Evolutionary conservation across 1,140 invertebrate species (phyloP).

Genomic region (Heliconius eleuchia): DNA sequence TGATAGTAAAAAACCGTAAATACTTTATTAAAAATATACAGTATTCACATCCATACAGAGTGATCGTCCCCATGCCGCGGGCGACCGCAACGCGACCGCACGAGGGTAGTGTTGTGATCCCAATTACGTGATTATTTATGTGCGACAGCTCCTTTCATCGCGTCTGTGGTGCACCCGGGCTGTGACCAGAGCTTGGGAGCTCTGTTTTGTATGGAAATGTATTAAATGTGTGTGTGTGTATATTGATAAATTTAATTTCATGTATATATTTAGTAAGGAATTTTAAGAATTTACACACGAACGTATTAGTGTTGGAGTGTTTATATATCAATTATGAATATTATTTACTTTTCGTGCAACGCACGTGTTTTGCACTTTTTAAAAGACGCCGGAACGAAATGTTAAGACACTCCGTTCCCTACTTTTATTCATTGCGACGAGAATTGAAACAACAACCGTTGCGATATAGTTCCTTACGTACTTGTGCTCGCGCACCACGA

Average conservation of each 20-base stretch:
- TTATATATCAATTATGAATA: too few relatives aligned
- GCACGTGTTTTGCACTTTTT: too few relatives aligned
- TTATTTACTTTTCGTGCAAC: too few relatives aligned
- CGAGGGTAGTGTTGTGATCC: slow-evolving; percentile 59
- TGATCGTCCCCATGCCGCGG: background rate
- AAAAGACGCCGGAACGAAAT: too few relatives aligned
- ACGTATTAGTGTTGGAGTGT: too few relatives aligned
- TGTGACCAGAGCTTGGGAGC: slow-evolving; percentile 12
- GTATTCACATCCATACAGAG: slow-evolving; percentile 35
- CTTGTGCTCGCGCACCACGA: too few relatives aligned
- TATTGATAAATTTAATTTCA: background rate
- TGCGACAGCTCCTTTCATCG: slow-evolving; percentile 56
- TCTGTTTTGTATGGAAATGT: background rate
- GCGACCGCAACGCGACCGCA: slow-evolving; percentile 24
- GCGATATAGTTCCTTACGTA: too few relatives aligned
- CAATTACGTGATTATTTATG: slow-evolving; percentile 76
- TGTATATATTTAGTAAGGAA: too few relatives aligned
- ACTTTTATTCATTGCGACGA: too few relatives aligned
- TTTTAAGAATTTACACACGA: background rate
- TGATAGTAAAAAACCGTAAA: background rate
- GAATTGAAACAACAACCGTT: too few relatives aligned
- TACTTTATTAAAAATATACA: background rate
- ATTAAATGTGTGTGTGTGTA: background rate
- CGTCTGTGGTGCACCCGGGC: slow-evolving; percentile 47
- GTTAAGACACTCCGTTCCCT: too few relatives aligned